Conservation (phyloP, 2,113 vertebrate species). For the Percina caprodes region DNA sequence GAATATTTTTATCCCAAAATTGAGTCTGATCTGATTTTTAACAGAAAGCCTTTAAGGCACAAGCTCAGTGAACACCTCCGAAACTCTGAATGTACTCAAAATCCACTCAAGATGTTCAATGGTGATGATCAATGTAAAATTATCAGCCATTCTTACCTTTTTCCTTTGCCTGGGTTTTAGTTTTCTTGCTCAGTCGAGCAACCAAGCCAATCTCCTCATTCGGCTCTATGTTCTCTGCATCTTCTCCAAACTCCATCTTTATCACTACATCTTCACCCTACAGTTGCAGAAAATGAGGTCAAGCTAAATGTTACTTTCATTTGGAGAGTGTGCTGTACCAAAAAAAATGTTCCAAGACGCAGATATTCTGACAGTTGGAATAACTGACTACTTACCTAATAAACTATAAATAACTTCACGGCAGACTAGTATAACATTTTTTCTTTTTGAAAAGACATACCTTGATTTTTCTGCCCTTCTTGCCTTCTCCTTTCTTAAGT, state of each 20-base stretch:
- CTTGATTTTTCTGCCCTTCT: constrained; percentile 87
- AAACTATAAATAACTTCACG: neutral
- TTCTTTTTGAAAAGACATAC: constrained; percentile 68
- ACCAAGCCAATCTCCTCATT: constrained; percentile 74
- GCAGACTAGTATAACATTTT: neutral
- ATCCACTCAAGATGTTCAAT: neutral
- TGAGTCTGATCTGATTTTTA: neutral
- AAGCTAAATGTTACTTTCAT: neutral
- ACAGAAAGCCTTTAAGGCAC: neutral
- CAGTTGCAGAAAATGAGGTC: neutral
- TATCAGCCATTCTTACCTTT: constrained; percentile 60
- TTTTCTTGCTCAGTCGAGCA: constrained; percentile 83
- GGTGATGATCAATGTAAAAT: neutral
- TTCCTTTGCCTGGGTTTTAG: constrained; percentile 82
- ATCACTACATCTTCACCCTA: constrained; percentile 78
- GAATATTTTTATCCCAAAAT: no score
- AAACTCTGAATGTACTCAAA: neutral
- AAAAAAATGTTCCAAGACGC: neutral
- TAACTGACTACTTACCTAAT: neutral
- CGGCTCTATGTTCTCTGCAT: constrained; percentile 57
- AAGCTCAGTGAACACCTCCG: neutral
- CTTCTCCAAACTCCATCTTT: constrained; percentile 87
- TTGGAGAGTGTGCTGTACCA: neutral
- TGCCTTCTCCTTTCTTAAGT: constrained; percentile 68
- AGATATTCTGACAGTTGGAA: neutral